A percentile compares a stretch with the other conserved stretches of the same genome.
phyloP scores from a whole-genome alignment of 2,797 vertebrate genomes.

The Gobionotothen gibberifrons region DNA sequence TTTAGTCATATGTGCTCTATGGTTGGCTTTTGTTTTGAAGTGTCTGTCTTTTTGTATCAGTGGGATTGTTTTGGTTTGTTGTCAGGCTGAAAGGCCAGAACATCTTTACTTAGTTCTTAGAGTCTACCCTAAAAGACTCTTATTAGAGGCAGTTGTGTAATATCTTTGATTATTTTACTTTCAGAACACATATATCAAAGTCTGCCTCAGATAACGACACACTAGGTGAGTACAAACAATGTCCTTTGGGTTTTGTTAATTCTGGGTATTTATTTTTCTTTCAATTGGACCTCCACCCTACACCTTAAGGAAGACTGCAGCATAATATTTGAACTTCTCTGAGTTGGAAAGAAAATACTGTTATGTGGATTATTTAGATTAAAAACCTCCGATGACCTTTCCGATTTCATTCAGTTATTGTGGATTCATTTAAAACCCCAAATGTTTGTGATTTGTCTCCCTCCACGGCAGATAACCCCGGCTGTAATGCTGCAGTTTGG shows the following conservation, averaged over 20 bases:
- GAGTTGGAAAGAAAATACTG: not conserved
- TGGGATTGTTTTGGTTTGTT: not conserved
- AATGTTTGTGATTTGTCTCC: slow-evolving; percentile 48
- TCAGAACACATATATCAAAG: slow-evolving; percentile 87
- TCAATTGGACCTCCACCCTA: not conserved
- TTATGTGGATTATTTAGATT: slow-evolving; percentile 13
- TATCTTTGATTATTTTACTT: slow-evolving; percentile 73
- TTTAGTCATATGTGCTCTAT: not conserved
- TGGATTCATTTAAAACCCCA: slow-evolving; percentile 40
- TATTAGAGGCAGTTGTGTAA: not conserved
- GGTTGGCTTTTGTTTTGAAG: not conserved
- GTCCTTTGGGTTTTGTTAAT: not conserved
- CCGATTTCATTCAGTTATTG: slow-evolving; percentile 16
- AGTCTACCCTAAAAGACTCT: no score
- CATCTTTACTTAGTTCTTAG: not conserved
- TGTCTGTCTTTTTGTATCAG: no score
- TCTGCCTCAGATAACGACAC: slow-evolving; percentile 89
- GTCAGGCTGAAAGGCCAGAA: not conserved
- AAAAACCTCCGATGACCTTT: slow-evolving; percentile 7
- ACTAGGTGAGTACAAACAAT: slow-evolving; percentile 83
- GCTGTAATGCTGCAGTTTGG: slow-evolving; percentile 76
- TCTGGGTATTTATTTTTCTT: not conserved
- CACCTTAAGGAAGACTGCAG: not conserved
- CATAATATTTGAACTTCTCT: not conserved
- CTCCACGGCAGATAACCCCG: slow-evolving; percentile 70